Evolutionary conservation across 2,113 vertebrate species (phyloP).

Genomic region (Erythrocercus mccallii): DNA sequence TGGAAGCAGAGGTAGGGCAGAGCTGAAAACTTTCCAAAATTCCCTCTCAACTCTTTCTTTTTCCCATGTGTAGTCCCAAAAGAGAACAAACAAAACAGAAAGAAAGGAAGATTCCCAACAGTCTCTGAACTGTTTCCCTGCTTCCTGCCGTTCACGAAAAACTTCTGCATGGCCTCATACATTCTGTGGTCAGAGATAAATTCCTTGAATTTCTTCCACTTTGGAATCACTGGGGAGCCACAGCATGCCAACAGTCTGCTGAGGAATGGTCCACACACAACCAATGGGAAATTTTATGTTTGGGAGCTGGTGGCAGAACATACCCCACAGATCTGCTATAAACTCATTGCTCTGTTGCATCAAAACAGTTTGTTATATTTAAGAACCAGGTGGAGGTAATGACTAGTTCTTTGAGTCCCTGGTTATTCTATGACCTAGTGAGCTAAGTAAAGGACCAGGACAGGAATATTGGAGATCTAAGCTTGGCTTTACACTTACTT

Average conservation of each 20-base stretch:
- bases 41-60: not conserved
- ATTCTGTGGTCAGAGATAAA: slow-evolving; percentile 40
- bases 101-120: not conserved
- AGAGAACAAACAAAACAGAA: slow-evolving; percentile 34
- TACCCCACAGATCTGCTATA: not conserved
- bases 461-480: not conserved
- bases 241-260: not conserved
- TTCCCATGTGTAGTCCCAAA: slow-evolving; percentile 6
- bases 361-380: not conserved
- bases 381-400: not conserved
- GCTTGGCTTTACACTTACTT: not conserved
- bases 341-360: not conserved
- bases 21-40: slow-evolving; percentile 37
- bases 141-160: not conserved
- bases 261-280: not conserved
- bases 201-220: slow-evolving; percentile 52
- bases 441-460: not conserved
- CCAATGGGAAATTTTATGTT: slow-evolving; percentile 28
- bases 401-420: not conserved
- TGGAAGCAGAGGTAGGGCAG: not conserved
- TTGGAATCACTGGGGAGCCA: slow-evolving; percentile 11
- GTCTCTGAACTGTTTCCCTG: not conserved
- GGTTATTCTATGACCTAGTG: not conserved
- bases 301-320: not conserved
- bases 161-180: slow-evolving; percentile 17